Conservation (phyloP, 2,113 vertebrate species). For the Lepisosteus osseus region DNA sequence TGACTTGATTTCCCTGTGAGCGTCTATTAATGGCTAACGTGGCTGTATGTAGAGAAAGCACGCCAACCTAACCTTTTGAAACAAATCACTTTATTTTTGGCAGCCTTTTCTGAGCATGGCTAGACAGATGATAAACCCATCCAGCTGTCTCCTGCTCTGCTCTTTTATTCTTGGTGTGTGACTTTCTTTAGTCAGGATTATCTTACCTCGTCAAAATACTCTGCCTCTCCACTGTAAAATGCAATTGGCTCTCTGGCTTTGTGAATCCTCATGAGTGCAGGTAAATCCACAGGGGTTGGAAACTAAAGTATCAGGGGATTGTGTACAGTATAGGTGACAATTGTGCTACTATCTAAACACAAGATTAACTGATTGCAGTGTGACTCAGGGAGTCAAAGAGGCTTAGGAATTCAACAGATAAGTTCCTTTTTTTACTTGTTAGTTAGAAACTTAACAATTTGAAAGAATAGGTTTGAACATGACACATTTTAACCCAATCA, state of each 20-base stretch:
- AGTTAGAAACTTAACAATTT: too few species aligned
- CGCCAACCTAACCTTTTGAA: neutral
- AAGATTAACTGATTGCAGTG: too few species aligned
- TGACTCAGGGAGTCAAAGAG: too few species aligned
- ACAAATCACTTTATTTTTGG: slow-evolving; percentile 2
- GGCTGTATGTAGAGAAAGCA: neutral
- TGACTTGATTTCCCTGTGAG: neutral
- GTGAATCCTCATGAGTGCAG: neutral
- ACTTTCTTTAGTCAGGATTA: neutral
- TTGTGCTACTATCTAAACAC: too few species aligned
- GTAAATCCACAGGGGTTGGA: too few species aligned
- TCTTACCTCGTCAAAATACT: neutral
- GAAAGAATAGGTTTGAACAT: too few species aligned
- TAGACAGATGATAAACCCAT: neutral
- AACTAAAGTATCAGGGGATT: too few species aligned
- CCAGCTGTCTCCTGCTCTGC: neutral
- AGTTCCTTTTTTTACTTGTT: too few species aligned
- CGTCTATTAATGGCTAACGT: neutral
- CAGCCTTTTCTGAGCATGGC: neutral
- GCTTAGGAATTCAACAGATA: too few species aligned
- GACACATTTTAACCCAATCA: too few species aligned
- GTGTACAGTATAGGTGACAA: too few species aligned
- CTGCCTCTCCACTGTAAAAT: neutral
- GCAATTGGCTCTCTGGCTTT: neutral
- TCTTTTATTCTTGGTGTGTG: neutral